A percentile compares a stretch with the other conserved stretches of the same genome.
phyloP scores from a whole-genome alignment of 2,888 invertebrate species.

The Sphecodes monilicornis region DNA sequence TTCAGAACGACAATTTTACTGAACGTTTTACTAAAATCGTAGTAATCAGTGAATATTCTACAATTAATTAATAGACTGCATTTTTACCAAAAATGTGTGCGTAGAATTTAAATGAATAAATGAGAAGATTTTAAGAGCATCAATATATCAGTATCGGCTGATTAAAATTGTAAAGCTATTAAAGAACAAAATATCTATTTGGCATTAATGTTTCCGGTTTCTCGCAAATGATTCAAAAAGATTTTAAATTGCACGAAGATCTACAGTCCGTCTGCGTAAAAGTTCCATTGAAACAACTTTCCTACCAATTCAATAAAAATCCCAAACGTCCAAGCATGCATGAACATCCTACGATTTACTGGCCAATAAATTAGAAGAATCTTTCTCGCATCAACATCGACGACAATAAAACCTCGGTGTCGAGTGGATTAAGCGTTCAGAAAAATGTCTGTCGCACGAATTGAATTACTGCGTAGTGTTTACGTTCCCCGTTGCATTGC shows the following conservation, averaged over 20 bases:
- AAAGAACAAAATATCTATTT: background rate
- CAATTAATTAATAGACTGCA: too few species aligned
- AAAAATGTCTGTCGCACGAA: background rate
- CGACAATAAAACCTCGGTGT: background rate
- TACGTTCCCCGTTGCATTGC: background rate
- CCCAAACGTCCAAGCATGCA: background rate
- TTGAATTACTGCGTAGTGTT: slow-evolving; percentile 1
- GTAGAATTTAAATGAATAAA: background rate
- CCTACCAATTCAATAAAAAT: background rate
- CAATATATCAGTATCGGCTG: background rate
- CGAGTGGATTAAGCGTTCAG: slow-evolving; percentile 10
- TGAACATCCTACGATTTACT: background rate
- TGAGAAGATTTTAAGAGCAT: background rate
- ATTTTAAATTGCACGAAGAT: background rate
- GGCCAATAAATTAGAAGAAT: slow-evolving; percentile 2
- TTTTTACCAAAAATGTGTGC: background rate
- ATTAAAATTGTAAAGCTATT: background rate
- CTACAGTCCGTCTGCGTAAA: background rate
- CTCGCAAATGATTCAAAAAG: background rate
- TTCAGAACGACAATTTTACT: too few species aligned
- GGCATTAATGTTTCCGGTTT: background rate
- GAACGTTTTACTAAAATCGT: too few species aligned
- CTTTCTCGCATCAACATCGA: background rate
- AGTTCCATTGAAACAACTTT: background rate
- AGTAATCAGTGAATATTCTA: too few species aligned